Base-by-base conservation (phyloP, 2,888 invertebrate genomes). In the Tinea semifulvella region DNA sequence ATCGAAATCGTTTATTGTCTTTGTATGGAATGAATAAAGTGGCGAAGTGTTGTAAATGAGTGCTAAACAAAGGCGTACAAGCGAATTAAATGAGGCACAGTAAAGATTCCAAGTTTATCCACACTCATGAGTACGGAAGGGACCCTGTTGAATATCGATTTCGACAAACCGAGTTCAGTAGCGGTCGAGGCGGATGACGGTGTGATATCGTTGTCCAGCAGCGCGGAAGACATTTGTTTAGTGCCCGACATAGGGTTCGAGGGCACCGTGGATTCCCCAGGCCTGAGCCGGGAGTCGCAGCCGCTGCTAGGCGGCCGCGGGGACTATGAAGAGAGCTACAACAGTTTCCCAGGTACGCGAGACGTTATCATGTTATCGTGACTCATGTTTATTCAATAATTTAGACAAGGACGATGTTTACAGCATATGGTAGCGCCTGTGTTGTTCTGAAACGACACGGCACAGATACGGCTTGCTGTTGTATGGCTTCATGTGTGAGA, bases 241-340 rank as follows among this genome's bases (percentile, higher is more conserved):
- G 87, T 92, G 59, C 93, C 93, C 55, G 93, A 93, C 76, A 88
- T 94, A 56, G 87, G 87, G 53, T 94, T 92, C 73, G 90, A 89
- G 76, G 85, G 88, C 76, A 87, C 87, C 82, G 88, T 91, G 88
- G 92, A 92, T 86, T 90, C 90, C 44, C 87, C 90, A 65, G 89
- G 90, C 51, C 85, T 88, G 50, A 92, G 91, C 79, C 87, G 94
- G 64, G 97, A 97, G 86, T 94, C 92, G 79, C 96, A 96, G 83
- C 96, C 96, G 68, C 88, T 97, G 54, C 85, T 97, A 44, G 92
- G 93, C 76, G 90, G 91, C 80, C 88, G 88, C 68, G 86, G 87
- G 68, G 89, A 89, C 61, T 76, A 80, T 60, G 83, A 89, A 55
- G 89, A 91, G 55, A 87, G 90, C 50, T 91, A 86, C 63, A 95